These are phyloP conservation scores for Ennomos erosarius DNA, from an alignment of 2,888 invertebrate species.

Conservation along the genomic window DNA sequence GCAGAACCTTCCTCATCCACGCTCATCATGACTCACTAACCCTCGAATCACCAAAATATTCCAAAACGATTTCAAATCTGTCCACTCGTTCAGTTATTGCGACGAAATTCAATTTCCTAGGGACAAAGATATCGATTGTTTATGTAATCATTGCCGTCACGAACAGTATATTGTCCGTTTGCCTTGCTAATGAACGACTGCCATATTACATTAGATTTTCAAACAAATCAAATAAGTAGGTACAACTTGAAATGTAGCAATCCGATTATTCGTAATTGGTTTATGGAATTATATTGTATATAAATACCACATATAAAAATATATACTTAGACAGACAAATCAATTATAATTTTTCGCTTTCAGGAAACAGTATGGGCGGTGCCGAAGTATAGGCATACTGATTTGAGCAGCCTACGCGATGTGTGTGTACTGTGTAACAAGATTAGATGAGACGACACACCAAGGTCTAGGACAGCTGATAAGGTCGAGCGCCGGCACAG, in stretches of 20 bases:
- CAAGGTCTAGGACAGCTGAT: constrained; percentile 66
- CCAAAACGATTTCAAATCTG: background rate
- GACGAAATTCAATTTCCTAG: constrained; percentile 10
- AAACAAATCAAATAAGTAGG: constrained; percentile 1
- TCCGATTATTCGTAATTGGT: constrained; percentile 2
- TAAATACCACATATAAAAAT: background rate
- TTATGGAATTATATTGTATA: constrained; percentile 3
- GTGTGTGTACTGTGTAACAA: constrained; percentile 32
- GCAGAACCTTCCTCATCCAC: constrained; percentile 47
- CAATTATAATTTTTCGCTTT: constrained; percentile 7
- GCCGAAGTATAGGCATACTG: constrained; percentile 1
- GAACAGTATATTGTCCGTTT: background rate
- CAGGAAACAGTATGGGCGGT: background rate
- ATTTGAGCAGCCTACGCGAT: constrained; percentile 24
- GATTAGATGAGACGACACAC: constrained; percentile 49
- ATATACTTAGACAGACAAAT: too few species aligned
- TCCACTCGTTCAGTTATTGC: constrained; percentile 6
- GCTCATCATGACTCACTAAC: constrained; percentile 46
- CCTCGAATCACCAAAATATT: background rate
- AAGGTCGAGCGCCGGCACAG: constrained; percentile 45
- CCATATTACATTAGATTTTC: constrained; percentile 3
- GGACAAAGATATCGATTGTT: constrained; percentile 14
- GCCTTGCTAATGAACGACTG: constrained; percentile 27
- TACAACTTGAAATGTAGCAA: background rate
- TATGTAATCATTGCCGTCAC: constrained; percentile 20